Conservation (phyloP, 2,888 invertebrate genomes). For the Lithophane semibrunnea region DNA sequence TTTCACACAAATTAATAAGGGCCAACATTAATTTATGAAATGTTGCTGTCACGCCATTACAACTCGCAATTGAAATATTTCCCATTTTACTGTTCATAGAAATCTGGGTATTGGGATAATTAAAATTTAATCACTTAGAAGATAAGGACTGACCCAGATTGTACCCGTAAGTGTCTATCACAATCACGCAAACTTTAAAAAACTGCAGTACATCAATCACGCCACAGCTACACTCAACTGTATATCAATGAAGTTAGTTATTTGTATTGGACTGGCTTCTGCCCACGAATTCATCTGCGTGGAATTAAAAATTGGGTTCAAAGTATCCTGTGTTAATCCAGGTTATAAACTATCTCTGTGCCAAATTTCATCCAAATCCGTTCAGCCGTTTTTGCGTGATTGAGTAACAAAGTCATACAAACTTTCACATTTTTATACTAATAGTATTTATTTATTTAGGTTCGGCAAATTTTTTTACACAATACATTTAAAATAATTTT, state of each 20-base stretch:
- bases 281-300: too few species aligned
- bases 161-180: neutral
- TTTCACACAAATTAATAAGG: constrained; percentile 25
- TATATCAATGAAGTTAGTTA: neutral
- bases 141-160: constrained; percentile 1
- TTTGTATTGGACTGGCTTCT: neutral
- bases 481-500: too few species aligned
- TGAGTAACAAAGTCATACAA: too few species aligned
- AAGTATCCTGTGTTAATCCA: too few species aligned
- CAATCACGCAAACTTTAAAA: constrained; percentile 31
- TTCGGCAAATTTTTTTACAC: too few species aligned
- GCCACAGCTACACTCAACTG: neutral
- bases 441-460: too few species aligned
- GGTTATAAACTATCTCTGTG: too few species aligned
- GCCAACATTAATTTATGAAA: constrained; percentile 22
- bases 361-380: too few species aligned
- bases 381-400: too few species aligned
- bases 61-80: constrained; percentile 27
- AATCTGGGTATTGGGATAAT: constrained; percentile 27
- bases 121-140: neutral
- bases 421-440: too few species aligned
- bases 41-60: constrained; percentile 37
- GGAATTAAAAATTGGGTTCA: too few species aligned
- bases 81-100: constrained; percentile 15
- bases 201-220: neutral